Evolutionary conservation across 2,888 invertebrate genomes (phyloP), one percentile per base, ranked within the genome.

Genomic region (Pegoplata infirma): DNA sequence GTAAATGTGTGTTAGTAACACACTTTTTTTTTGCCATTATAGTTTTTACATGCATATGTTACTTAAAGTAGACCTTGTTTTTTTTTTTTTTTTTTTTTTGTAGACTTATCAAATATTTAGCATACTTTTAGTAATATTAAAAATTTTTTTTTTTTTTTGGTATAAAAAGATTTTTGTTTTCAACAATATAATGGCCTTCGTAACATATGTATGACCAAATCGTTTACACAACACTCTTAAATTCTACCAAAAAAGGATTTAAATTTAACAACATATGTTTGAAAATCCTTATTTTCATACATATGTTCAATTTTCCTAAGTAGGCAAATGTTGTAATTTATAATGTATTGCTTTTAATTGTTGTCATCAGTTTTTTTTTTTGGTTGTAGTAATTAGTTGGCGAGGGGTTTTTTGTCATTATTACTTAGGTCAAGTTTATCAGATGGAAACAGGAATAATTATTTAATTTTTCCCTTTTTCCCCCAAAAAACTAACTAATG

Each of bases 81-180:
- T 56, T 51, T 7, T 51, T 21, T 47, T 36, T 2, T 19, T 36
- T 28, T 55, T 32, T 21, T 36, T n/a, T n/a, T n/a, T n/a, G n/a
- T n/a, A 75, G 63, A 72, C 69, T 85, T 84, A 86, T 87, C 85
- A 86, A 86, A 86, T 86, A 87, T 87, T 86, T 87, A 86, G 85
- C 86, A 87, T 86, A 86, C 85, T 86, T 86, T 86, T 83, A 85
- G 84, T 79, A 82, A 83, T 84, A 85, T 86, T 85, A 86, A 85
- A 76, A 55, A 67, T 36, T 36, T 25, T 74, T 32, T 21, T 25
- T 25, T 49, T 56, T 61, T 49, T 3, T 32, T 12, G 2, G 36
- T 40, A n/a, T 40, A 12, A 40, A 40, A 40, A 40, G 36, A n/a
- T 40, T 40, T 40, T 40, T 36, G n/a, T 10, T 40, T 40, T 4